Base-by-base conservation (phyloP, 2,888 invertebrate genomes). In the Alloplasta piceator region DNA sequence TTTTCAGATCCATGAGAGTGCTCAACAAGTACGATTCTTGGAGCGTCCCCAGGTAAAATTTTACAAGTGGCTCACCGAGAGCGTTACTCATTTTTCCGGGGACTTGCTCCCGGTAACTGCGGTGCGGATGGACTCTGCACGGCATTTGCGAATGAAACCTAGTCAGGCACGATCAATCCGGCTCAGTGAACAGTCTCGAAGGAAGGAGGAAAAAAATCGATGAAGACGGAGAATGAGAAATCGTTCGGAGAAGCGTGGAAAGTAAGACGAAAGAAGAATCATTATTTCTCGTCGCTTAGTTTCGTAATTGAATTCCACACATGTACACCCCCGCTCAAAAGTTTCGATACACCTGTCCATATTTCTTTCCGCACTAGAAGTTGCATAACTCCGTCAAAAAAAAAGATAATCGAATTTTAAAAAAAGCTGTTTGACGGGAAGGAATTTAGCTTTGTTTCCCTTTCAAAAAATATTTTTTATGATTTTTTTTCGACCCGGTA, bases 21-120 rank as follows among this genome's bases (percentile, higher is more conserved):
- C 89, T 91, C 90, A 91, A 91, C 90, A 91, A 91, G 91, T 91
- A 84, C 76, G 76, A 81, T 84, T 64, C 58, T 68, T 60, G 72
- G 56, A 70, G 14, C 63, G 36, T n/a, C 26, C 26, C 26, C 26
- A 26, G 26, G 26, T 26, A 26, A 26, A 26, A 26, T 26, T 26
- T 26, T 26, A 26, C 26, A 26, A 26, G 26, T 26, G 26, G 26
- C 26, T 26, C 26, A 26, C 26, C 1, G 76, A 36, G 60, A 78
- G 58, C 58, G 41, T 74, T 26, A 26, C 26, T 64, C 73, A 56
- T 58, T 61, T 12, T 14, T 12, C 36, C 67, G 68, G 68, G 26
- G 26, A 10, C 16, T 63, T 14, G 12, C 46, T 26, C 26, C 56
- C 36, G 36, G 10, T 56, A 26, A 46, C 6, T 43, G 56, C 46